phyloP scores from a whole-genome alignment of 2,888 invertebrate species.

The Brachynemurus nebulosus region DNA sequence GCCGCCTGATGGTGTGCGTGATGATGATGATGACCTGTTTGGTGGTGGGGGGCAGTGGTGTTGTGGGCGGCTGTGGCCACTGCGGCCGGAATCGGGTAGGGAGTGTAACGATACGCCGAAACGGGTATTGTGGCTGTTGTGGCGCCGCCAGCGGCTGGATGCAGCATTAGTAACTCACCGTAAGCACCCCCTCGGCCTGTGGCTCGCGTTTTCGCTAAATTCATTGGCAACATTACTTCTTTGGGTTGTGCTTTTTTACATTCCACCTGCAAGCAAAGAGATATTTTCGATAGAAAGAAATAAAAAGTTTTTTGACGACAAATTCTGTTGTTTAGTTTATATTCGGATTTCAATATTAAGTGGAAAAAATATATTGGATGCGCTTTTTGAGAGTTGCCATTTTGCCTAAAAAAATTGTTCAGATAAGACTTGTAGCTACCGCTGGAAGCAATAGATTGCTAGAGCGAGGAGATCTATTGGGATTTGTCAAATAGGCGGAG shows the following conservation, averaged over 20 bases:
- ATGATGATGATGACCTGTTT: slow-evolving; percentile 21
- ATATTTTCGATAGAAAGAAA: background rate
- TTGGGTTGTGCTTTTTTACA: slow-evolving; percentile 99
- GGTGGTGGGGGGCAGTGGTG: slow-evolving; percentile 11
- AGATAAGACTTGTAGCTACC: no score
- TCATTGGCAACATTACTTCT: slow-evolving; percentile 99
- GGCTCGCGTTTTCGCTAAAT: slow-evolving; percentile 89
- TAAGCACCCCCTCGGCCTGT: slow-evolving; percentile 93
- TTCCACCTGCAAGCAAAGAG: slow-evolving; percentile 69
- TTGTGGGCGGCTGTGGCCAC: slow-evolving; percentile 21
- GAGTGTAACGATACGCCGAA: slow-evolving; percentile 43
- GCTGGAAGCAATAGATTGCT: no score
- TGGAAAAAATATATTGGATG: no score
- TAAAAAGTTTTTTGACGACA: no score
- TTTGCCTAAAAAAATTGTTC: no score
- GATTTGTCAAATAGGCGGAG: no score
- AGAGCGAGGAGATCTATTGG: no score
- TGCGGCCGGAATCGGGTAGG: slow-evolving; percentile 44
- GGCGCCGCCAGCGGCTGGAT: slow-evolving; percentile 35
- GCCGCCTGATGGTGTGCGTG: slow-evolving; percentile 30
- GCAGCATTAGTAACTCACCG: slow-evolving; percentile 87
- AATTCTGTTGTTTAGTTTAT: no score
- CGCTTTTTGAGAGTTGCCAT: no score
- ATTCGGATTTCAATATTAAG: no score
- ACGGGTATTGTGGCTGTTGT: slow-evolving; percentile 27